Evolutionary conservation across 2,888 invertebrate species (phyloP).

Genomic region (Cataglyphis livida): DNA sequence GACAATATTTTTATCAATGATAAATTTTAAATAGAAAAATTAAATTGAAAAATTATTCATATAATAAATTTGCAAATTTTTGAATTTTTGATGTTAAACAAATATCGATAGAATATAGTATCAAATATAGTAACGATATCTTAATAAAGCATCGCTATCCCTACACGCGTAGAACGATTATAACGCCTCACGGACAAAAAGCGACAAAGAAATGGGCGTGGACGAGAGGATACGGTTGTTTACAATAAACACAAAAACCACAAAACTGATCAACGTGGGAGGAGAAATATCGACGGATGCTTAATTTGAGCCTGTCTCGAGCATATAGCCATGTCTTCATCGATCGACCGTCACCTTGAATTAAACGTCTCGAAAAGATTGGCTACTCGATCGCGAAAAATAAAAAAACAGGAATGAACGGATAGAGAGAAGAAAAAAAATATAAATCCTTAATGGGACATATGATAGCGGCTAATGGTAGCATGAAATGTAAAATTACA

Average conservation of each 20-base stretch:
- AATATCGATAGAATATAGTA: background rate
- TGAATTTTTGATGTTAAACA: background rate
- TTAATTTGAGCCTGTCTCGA: slow-evolving; percentile 66
- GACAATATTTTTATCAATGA: background rate
- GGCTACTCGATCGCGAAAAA: slow-evolving; percentile 31
- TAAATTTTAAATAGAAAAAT: background rate
- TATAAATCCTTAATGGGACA: slow-evolving; percentile 9
- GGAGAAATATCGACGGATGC: slow-evolving; percentile 53
- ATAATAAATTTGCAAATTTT: background rate
- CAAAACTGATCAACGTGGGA: slow-evolving; percentile 2
- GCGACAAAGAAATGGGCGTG: slow-evolving; percentile 4
- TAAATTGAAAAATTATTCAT: background rate
- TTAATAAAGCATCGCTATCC: background rate
- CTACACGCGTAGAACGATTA: background rate
- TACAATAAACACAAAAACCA: slow-evolving; percentile 25
- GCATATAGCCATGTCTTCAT: slow-evolving; percentile 62
- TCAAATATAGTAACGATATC: background rate
- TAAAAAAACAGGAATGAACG: slow-evolving; percentile 38
- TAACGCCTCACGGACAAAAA: background rate
- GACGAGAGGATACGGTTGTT: slow-evolving; percentile 27
- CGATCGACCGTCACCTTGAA: slow-evolving; percentile 70
- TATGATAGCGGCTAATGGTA: background rate
- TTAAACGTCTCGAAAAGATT: slow-evolving; percentile 58
- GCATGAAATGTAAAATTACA: background rate
- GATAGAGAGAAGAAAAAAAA: slow-evolving; percentile 5